Evolutionary conservation across 2,113 vertebrate genomes (phyloP).

Genomic region (Petaurus breviceps): DNA sequence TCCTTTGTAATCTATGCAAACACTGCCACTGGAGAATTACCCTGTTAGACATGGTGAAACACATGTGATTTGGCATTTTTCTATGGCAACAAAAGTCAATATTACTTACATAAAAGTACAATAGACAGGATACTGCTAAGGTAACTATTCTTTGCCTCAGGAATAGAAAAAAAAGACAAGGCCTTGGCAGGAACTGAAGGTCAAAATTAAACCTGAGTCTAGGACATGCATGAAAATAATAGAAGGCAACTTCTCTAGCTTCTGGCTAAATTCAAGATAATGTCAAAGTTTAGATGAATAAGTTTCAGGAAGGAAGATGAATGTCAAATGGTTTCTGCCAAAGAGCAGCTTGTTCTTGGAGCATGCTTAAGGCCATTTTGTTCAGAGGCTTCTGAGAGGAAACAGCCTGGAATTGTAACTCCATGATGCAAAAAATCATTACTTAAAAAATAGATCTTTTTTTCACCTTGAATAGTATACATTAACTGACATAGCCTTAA

Average conservation of each 20-base stretch:
- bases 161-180: conserved; percentile 41
- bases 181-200: conserved; percentile 44
- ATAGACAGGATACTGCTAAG: conserved; percentile 1
- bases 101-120: conserved; percentile 9
- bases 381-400: conserved; percentile 60
- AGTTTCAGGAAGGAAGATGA: conserved; percentile 48
- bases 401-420: conserved; percentile 35
- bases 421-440: not conserved
- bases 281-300: conserved; percentile 74
- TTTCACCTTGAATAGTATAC: conserved; percentile 32
- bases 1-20: not conserved
- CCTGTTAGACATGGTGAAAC: not conserved
- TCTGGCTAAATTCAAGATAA: conserved; percentile 56
- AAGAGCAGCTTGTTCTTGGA: conserved; percentile 65
- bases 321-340: conserved; percentile 58
- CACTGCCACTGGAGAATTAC: conserved; percentile 29
- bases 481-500: not conserved
- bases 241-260: conserved; percentile 58
- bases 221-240: conserved; percentile 53
- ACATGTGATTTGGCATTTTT: conserved; percentile 31
- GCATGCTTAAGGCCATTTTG: conserved; percentile 61
- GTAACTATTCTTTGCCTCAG: conserved; percentile 4
- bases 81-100: conserved; percentile 37
- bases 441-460: conserved; percentile 16
- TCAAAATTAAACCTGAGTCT: conserved; percentile 46